A percentile compares a stretch with the other conserved stretches of the same genome.
These are phyloP conservation scores for Oncorhynchus keta DNA, from an alignment of 2,113 vertebrate species.

Conservation along the genomic window DNA sequence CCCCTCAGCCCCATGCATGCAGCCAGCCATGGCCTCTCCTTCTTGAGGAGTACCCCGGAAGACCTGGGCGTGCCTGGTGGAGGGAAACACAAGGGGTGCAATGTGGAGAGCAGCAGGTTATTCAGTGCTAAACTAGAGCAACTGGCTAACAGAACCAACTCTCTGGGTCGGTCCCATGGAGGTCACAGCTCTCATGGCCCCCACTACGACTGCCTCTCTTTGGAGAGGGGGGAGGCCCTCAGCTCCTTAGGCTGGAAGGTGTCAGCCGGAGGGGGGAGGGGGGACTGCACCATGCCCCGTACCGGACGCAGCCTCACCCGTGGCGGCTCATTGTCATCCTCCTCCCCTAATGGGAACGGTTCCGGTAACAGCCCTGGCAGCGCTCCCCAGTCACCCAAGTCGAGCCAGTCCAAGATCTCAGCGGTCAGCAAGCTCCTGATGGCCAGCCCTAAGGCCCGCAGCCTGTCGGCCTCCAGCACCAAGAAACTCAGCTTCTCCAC, in stretches of 20 bases:
- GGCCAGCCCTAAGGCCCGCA: slow-evolving; percentile 87
- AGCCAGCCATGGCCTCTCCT: slow-evolving; percentile 11
- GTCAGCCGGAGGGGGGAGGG: slow-evolving; percentile 61
- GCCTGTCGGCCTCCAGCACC: slow-evolving; percentile 70
- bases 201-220: slow-evolving; percentile 89
- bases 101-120: slow-evolving; percentile 80
- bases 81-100: slow-evolving; percentile 67
- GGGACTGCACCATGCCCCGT: slow-evolving; percentile 90
- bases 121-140: slow-evolving; percentile 83
- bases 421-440: slow-evolving; percentile 94
- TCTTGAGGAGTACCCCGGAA: background rate
- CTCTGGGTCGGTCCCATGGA: slow-evolving; percentile 77
- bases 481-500: slow-evolving; percentile 83
- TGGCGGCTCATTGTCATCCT: slow-evolving; percentile 69
- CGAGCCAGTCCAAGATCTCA: slow-evolving; percentile 87
- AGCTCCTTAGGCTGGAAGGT: slow-evolving; percentile 56
- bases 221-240: slow-evolving; percentile 90
- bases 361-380: slow-evolving; percentile 40
- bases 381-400: slow-evolving; percentile 66
- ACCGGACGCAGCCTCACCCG: slow-evolving; percentile 83
- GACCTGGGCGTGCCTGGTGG: slow-evolving; percentile 49
- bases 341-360: slow-evolving; percentile 57
- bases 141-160: slow-evolving; percentile 82
- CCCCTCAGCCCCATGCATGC: slow-evolving; percentile 25
- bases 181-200: slow-evolving; percentile 53